Evolutionary conservation across 2,888 invertebrate species (phyloP).

Genomic region (Girardia tigrina): DNA sequence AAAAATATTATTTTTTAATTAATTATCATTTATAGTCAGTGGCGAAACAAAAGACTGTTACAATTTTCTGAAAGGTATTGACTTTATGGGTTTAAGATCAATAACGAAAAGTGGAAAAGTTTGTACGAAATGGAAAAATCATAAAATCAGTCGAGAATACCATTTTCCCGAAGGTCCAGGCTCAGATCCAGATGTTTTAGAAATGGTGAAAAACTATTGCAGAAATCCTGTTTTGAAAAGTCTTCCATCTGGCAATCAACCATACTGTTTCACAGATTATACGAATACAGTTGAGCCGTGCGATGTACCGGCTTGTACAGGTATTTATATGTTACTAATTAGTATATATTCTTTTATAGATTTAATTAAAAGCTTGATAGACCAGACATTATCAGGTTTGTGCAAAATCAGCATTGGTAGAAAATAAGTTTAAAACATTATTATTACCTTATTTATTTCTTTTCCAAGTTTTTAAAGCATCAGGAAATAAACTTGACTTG

Average conservation of each 20-base stretch:
- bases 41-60: background rate
- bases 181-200: background rate
- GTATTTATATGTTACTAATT: too few species aligned
- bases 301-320: background rate
- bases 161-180: background rate
- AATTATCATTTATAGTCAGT: background rate
- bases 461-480: too few species aligned
- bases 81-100: background rate
- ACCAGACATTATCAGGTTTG: too few species aligned
- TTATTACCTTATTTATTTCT: too few species aligned
- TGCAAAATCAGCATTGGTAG: too few species aligned
- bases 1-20: background rate
- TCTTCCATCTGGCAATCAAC: background rate
- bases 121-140: background rate
- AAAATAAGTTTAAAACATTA: too few species aligned
- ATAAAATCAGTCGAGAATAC: background rate
- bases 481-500: too few species aligned
- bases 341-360: too few species aligned
- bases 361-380: too few species aligned
- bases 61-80: background rate
- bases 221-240: background rate
- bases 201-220: background rate
- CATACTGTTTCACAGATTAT: slow-evolving; percentile 8
- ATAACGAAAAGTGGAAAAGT: background rate
- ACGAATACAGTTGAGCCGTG: background rate